Base-by-base conservation (phyloP, 2,113 vertebrate species). In the Eupsittula cactorum region DNA sequence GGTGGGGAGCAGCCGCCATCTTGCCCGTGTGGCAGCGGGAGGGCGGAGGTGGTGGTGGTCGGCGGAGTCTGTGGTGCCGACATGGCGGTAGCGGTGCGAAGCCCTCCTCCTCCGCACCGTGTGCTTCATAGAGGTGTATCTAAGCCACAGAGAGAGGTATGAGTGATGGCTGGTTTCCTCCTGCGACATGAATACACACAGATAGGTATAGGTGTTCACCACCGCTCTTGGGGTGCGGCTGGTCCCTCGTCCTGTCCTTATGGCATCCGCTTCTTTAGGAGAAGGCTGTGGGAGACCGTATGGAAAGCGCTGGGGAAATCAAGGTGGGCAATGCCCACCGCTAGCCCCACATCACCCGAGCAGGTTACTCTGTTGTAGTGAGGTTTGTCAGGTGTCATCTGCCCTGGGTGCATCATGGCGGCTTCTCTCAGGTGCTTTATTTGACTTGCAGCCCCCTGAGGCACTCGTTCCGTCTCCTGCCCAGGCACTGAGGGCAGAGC, bases 341-440 rank as follows among this genome's bases (percentile, higher is more conserved):
- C 47, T 31, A 4, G 2, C 27, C 47, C 13, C n/a, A 42, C 18
- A 23, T 29, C 25, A 23, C 14, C 33, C 0, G 0, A 28, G 33
- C 33, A 29, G 33, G 42, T 76, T 59, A 21, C 33, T 28, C 20
- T 9, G 52, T 27, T 8, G 13, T 5, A 28, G 28, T 5, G 4
- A 24, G 39, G 39, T 33, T 55, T 57, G 29, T 27, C 39, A 29
- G 10, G 42, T 11, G 21, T 0, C 1, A 9, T 7, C 13, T 60
- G 25, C 24, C 31, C 17, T 16, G 31, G 16, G 21, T 74, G 39
- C 25, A 14, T 19, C 52, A 1, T 55, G 39, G 39, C 11, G 70
- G 39, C 52, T n/a, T 42, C 25, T n/a, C 21, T 29, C 50, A 25
- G 7, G 11, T 33, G 37, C 21, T n/a, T 42, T 17, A 3, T 14